Evolutionary conservation across 2,797 vertebrate genomes (phyloP).

Genomic region (Synaphobranchus kaupii): DNA sequence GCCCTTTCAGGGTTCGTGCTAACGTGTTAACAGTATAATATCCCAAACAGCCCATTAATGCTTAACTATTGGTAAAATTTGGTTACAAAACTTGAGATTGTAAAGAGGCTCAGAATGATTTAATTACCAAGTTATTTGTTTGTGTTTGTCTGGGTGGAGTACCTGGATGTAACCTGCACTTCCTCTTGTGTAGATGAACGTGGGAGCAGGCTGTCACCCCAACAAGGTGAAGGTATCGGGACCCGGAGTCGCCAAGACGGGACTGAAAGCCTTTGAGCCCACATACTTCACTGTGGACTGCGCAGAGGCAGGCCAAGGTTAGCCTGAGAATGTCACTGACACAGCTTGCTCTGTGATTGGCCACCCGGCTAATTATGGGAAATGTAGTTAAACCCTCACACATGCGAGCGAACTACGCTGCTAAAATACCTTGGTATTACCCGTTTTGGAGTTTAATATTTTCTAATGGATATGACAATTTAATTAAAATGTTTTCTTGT

Average conservation of each 20-base stretch:
- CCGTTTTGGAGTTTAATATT: neutral
- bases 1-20: constrained; percentile 70
- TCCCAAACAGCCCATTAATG: constrained; percentile 73
- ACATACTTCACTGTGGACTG: constrained; percentile 93
- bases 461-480: neutral
- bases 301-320: constrained; percentile 87
- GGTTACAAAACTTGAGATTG: no score
- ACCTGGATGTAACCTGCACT: neutral
- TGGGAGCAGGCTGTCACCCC: constrained; percentile 88
- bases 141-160: neutral
- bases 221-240: constrained; percentile 93
- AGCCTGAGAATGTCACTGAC: neutral
- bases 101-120: no score
- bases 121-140: neutral
- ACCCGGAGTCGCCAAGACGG: constrained; percentile 88
- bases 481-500: neutral
- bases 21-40: neutral
- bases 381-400: neutral
- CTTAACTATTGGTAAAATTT: constrained; percentile 48
- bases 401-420: neutral
- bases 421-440: neutral
- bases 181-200: constrained; percentile 72
- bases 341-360: neutral
- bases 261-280: constrained; percentile 87
- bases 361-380: neutral